phyloP scores from a whole-genome alignment of 2,888 invertebrate genomes.

The Chymomyza fuscimana region DNA sequence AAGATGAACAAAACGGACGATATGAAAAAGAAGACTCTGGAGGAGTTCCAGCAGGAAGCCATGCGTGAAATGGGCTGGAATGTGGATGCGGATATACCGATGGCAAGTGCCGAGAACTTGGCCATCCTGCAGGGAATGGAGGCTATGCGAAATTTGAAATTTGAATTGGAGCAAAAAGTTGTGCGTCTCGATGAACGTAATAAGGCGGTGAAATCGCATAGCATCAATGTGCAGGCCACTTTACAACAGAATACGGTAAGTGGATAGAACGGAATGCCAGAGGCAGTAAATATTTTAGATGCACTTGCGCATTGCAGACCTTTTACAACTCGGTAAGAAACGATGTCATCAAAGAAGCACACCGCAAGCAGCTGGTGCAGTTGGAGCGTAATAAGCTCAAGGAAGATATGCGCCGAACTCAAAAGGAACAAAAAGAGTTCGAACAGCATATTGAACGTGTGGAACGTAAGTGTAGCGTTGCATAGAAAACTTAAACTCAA shows the following conservation, averaged over 20 bases:
- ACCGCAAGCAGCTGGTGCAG: slow-evolving; percentile 77
- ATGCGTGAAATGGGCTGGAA: slow-evolving; percentile 75
- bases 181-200: slow-evolving; percentile 80
- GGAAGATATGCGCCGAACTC: slow-evolving; percentile 66
- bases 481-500: not conserved
- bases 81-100: slow-evolving; percentile 87
- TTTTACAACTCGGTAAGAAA: slow-evolving; percentile 82
- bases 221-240: slow-evolving; percentile 81
- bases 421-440: slow-evolving; percentile 66
- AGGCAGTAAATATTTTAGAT: slow-evolving; percentile 13
- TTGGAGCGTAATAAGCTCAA: slow-evolving; percentile 78
- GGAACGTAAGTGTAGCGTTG: slow-evolving; percentile 63
- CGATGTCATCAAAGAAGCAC: slow-evolving; percentile 85
- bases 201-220: slow-evolving; percentile 80
- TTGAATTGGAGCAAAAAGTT: slow-evolving; percentile 79
- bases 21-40: slow-evolving; percentile 52
- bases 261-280: not conserved
- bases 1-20: slow-evolving; percentile 61
- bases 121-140: slow-evolving; percentile 79
- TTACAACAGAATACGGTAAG: slow-evolving; percentile 82
- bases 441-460: slow-evolving; percentile 66
- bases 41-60: slow-evolving; percentile 67
- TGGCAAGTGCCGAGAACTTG: slow-evolving; percentile 87
- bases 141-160: slow-evolving; percentile 80
- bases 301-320: slow-evolving; percentile 82